Evolutionary conservation across 2,113 vertebrate species (phyloP).

Genomic region (Bagarius yarrelli): DNA sequence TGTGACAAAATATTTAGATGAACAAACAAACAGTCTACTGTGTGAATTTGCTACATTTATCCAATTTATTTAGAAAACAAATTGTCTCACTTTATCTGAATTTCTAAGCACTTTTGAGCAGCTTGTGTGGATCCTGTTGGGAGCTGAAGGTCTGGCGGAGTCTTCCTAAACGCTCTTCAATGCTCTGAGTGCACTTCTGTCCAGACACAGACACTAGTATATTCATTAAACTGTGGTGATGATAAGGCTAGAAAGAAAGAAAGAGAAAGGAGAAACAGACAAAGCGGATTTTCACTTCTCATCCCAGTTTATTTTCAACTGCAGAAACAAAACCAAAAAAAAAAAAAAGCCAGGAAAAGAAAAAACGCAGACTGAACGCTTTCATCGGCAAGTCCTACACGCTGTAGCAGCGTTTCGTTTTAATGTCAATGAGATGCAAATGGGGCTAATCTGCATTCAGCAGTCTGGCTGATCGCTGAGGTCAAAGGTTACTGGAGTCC

Average conservation of each 20-base stretch:
- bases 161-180: not conserved
- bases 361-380: conserved; percentile 55
- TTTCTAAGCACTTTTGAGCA: no score
- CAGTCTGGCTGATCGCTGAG: conserved; percentile 60
- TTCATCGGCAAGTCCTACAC: conserved; percentile 43
- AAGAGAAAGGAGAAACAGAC: conserved; percentile 41
- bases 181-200: not conserved
- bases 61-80: no score
- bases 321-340: conserved; percentile 52
- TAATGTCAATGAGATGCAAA: conserved; percentile 68
- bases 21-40: no score
- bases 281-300: conserved; percentile 41
- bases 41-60: no score
- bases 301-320: conserved; percentile 64
- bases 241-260: conserved; percentile 1
- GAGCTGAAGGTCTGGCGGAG: not conserved
- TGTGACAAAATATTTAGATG: no score
- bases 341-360: conserved; percentile 54
- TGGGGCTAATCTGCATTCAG: conserved; percentile 64
- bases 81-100: no score
- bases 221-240: not conserved
- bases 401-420: conserved; percentile 36
- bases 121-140: not conserved
- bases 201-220: not conserved
- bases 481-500: conserved; percentile 64